Evolutionary conservation across 2,888 invertebrate species (phyloP), one percentile per base, ranked within the genome.

Genomic region (Chesias legatella): DNA sequence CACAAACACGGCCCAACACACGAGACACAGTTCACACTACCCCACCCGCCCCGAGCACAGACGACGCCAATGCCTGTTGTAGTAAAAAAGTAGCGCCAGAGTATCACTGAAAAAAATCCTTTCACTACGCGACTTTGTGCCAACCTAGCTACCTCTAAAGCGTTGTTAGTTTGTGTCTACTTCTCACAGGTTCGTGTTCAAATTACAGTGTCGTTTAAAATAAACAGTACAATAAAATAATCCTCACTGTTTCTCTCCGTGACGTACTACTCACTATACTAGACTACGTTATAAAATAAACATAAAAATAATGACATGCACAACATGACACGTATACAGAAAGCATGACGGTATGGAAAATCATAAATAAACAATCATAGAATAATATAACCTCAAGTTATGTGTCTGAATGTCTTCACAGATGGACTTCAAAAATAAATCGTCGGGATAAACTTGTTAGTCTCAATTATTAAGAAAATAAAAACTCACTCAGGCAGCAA

Each of bases 401-500:
- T 50, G 40, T 49, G 48, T 46, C 54, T 51, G 59, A 64, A 66
- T 61, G 45, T 55, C 53, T 65, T 65, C 59, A 62, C 60, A 59
- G 72, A 74, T 79, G 88, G 88, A 88, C 88, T 88, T 88, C 88
- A 88, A 88, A 86, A 88, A 88, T 88, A 88, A 86, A 88, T 83
- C 62, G 74, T 75, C 70, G 74, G 66, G 60, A 60, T 65, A 63
- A 66, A 59, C 58, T 61, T 58, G 83, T 86, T 85, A 85, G 84
- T 85, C 61, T 58, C 62, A 60, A 61, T 45, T 58, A 51, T 45
- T 40, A 65, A 75, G 77, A 41, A 55, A 60, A 73, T 35, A 29
- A 36, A 81, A 83, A 77, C 85, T 85, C 88, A 88, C 88, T 88
- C 88, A 88, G 88, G 88, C 88, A 88, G 86, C 86, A 80, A 70